These are phyloP conservation scores for Falcaria lacertinaria DNA, from an alignment of 2,888 invertebrate genomes.

Conservation along the genomic window DNA sequence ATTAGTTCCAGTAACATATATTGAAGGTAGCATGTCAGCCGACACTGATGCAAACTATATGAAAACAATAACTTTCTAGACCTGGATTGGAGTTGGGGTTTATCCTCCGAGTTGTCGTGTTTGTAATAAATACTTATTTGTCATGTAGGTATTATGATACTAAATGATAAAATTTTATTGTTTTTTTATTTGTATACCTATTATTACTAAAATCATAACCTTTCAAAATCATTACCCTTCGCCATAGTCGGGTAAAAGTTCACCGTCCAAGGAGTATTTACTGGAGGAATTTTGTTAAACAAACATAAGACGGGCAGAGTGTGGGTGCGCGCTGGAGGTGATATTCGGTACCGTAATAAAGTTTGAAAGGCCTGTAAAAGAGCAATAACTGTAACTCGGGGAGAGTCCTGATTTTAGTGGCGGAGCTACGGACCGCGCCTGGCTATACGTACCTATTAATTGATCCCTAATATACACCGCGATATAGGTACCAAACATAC, in stretches of 20 bases:
- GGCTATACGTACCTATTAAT: constrained; percentile 68
- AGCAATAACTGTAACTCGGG: constrained; percentile 75
- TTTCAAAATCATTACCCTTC: too few species aligned
- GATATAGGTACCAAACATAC: constrained; percentile 5
- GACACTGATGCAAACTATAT: constrained; percentile 7
- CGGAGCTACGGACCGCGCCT: constrained; percentile 51
- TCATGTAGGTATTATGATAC: too few species aligned
- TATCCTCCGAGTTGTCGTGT: too few species aligned
- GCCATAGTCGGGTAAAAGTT: too few species aligned
- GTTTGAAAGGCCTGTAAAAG: constrained; percentile 79
- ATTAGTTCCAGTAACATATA: constrained; percentile 30
- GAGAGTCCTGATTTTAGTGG: constrained; percentile 75
- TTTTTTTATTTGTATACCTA: too few species aligned
- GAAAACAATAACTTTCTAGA: neutral
- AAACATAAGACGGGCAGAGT: constrained; percentile 50
- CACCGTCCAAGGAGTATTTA: constrained; percentile 14
- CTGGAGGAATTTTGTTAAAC: constrained; percentile 54
- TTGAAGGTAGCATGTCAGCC: constrained; percentile 20
- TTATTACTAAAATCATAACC: too few species aligned
- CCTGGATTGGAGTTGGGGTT: too few species aligned
- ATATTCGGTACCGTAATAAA: constrained; percentile 77
- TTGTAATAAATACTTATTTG: too few species aligned
- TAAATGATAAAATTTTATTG: too few species aligned
- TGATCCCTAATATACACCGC: constrained; percentile 48
- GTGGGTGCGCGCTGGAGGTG: constrained; percentile 41